Base-by-base conservation (phyloP, 2,888 invertebrate genomes). In the Balanococcus diminutus region DNA sequence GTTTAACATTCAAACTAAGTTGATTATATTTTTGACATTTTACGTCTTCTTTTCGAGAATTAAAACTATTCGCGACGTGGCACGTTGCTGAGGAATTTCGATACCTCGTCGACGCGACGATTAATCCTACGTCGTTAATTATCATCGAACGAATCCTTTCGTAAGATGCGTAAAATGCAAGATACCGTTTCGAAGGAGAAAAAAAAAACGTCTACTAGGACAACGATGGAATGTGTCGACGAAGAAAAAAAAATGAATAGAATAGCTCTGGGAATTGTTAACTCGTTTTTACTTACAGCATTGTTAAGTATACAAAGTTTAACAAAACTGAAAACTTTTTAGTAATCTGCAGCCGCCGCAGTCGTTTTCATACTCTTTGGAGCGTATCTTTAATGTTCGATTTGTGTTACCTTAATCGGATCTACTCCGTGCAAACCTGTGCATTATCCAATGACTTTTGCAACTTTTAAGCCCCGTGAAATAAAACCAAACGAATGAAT, bases 301-400 rank as follows among this genome's bases (percentile, higher is more conserved):
- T 72, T 84, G 32, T 67, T n/a, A n/a, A n/a, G n/a, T n/a, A n/a
- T n/a, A 46, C 72, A 8, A 84, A 84, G 67, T 84, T 84, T 84
- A 19, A 14, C 42, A 84, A n/a, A n/a, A n/a, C n/a, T n/a, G n/a
- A n/a, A n/a, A 84, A 84, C 72, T 84, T 84, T 84, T 84, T 84
- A 72, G 84, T 84, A 84, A 84, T 28, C 67, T 42, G 42, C 72
- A 42, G 75, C 72, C 72, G 75, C 72, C 72, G n/a, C 28, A 84
- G 42, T 75, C 42, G 84, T 84, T 84, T 84, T 72, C 84, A 39
- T 75, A 39, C 75, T 39, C 84, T 84, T 84, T 84, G 75, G 28
- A 84, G 36, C 84, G 84, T 72, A 84, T 84, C 84, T 67, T 84
- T 84, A 84, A 84, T 84, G 84, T 84, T 84, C 84, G 84, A 84